A percentile compares a stretch with the other conserved stretches of the same genome.
Evolutionary conservation across 2,797 vertebrate genomes (phyloP).

Genomic region (Macropus fuliginosus): DNA sequence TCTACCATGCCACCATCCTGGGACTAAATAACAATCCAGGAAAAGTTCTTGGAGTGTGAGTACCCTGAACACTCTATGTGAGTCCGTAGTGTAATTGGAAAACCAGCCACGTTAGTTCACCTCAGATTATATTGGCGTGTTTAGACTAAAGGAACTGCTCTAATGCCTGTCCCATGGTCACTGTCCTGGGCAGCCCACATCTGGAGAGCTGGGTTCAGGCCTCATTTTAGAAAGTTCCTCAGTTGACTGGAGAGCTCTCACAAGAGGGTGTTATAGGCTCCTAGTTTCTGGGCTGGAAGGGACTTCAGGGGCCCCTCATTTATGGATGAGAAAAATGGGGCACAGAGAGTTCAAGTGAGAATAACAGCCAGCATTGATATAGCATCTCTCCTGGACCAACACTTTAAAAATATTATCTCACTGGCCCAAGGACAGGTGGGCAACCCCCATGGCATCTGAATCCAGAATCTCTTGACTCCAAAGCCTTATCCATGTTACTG

Average conservation of each 20-base stretch:
- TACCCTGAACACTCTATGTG: neutral
- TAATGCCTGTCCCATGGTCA: too few species aligned
- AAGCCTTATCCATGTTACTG: neutral
- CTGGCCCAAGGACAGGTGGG: too few species aligned
- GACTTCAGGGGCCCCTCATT: neutral
- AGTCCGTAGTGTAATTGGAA: neutral
- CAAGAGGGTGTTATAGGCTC: too few species aligned
- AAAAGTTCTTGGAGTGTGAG: neutral
- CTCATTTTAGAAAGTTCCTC: too few species aligned
- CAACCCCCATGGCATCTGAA: too few species aligned
- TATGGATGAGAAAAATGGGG: neutral
- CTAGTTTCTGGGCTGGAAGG: too few species aligned
- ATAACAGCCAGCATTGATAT: neutral
- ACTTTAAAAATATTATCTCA: too few species aligned
- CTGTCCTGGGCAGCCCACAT: neutral
- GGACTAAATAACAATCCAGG: neutral
- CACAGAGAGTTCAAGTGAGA: neutral
- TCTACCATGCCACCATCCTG: neutral
- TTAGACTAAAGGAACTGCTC: too few species aligned
- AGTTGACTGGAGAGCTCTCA: too few species aligned
- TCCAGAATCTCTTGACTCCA: neutral
- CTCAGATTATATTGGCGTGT: too few species aligned
- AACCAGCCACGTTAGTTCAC: neutral
- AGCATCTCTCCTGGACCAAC: too few species aligned
- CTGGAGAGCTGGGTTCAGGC: neutral